A percentile compares a stretch with the other conserved stretches of the same genome.
Evolutionary conservation across 2,888 invertebrate species (phyloP).

Genomic region (Spilarctia lutea): DNA sequence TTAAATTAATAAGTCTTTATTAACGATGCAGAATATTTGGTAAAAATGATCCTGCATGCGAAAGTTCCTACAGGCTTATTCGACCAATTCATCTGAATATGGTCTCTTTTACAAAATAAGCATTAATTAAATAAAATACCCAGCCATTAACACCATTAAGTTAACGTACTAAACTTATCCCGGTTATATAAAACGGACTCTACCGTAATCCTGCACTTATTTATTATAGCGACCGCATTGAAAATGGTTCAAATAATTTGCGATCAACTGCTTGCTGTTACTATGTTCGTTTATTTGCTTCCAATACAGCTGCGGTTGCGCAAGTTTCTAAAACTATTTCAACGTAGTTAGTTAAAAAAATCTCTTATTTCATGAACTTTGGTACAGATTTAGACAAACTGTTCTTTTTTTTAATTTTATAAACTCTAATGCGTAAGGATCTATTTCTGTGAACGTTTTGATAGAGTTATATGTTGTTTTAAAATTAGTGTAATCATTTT

Average conservation of each 20-base stretch:
- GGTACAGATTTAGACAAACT: not conserved
- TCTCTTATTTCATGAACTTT: not conserved
- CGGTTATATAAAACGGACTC: constrained; percentile 43
- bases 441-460: not conserved
- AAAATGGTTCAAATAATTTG: constrained; percentile 44
- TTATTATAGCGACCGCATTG: constrained; percentile 34
- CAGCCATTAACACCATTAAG: constrained; percentile 29
- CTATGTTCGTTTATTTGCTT: not conserved
- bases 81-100: not conserved
- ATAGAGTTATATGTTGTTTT: not conserved
- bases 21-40: too few relatives aligned
- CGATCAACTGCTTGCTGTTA: constrained; percentile 20
- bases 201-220: constrained; percentile 42
- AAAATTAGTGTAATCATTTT: too few relatives aligned
- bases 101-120: constrained; percentile 9
- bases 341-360: not conserved
- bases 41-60: not conserved
- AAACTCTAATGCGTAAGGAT: not conserved
- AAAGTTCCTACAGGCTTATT: not conserved
- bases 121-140: constrained; percentile 13
- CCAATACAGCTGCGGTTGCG: not conserved
- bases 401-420: not conserved
- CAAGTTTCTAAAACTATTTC: not conserved
- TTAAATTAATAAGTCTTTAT: too few relatives aligned
- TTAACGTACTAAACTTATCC: constrained; percentile 37